Evolutionary conservation across 2,888 invertebrate species (phyloP).

Genomic region (Pycnomerus fuliginosus): DNA sequence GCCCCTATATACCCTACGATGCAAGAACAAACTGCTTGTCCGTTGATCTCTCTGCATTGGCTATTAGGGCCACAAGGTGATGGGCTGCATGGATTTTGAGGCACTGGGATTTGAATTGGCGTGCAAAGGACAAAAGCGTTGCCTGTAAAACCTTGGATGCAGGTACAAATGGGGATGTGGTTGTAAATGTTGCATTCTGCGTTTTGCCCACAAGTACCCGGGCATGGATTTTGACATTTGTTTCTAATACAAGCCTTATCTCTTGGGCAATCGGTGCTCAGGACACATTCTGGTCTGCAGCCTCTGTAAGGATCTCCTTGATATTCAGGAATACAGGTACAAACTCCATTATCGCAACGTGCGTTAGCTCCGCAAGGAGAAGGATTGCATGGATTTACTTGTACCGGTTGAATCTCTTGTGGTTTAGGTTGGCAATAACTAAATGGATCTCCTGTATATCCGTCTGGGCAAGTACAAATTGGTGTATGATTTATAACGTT

Average conservation of each 20-base stretch:
- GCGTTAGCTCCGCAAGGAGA: slow-evolving; percentile 63
- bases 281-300: slow-evolving; percentile 78
- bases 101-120: slow-evolving; percentile 41
- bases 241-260: slow-evolving; percentile 70
- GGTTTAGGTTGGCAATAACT: slow-evolving; percentile 44
- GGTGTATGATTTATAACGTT: slow-evolving; percentile 76
- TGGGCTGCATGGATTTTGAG: slow-evolving; percentile 65
- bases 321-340: slow-evolving; percentile 71
- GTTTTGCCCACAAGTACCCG: slow-evolving; percentile 62
- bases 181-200: slow-evolving; percentile 58
- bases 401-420: slow-evolving; percentile 40
- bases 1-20: slow-evolving; percentile 50
- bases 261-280: slow-evolving; percentile 69
- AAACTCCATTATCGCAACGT: slow-evolving; percentile 64
- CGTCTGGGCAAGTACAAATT: slow-evolving; percentile 64
- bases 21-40: slow-evolving; percentile 53
- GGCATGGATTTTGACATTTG: slow-evolving; percentile 73
- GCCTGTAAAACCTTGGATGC: slow-evolving; percentile 64
- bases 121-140: slow-evolving; percentile 68
- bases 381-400: slow-evolving; percentile 59
- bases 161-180: slow-evolving; percentile 66
- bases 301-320: slow-evolving; percentile 72
- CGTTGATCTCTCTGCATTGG: slow-evolving; percentile 68
- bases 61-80: slow-evolving; percentile 82
- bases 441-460: slow-evolving; percentile 61